Evolutionary conservation across 2,797 vertebrate genomes (phyloP).

Genomic region (Phoxinus dragarum): DNA sequence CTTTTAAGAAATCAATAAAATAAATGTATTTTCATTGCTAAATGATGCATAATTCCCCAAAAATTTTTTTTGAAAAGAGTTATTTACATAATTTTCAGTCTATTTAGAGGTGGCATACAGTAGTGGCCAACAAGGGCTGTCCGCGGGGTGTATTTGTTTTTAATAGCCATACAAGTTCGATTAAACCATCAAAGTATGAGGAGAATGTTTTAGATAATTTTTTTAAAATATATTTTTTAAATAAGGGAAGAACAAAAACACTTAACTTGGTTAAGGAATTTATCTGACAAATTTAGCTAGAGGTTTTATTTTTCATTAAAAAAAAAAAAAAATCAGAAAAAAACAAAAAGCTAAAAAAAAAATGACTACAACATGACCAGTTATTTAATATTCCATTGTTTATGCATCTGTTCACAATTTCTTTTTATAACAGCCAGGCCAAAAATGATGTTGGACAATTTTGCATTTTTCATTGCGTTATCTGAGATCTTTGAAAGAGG

Average conservation of each 20-base stretch:
- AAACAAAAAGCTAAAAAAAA: no score
- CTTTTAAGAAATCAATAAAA: background rate
- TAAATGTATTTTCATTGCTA: background rate
- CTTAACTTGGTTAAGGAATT: no score
- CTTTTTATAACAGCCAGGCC: no score
- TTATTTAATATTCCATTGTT: no score
- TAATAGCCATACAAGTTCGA: background rate
- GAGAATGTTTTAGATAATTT: background rate
- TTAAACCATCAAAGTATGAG: background rate
- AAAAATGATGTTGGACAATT: background rate
- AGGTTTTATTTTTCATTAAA: no score
- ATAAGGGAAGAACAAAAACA: background rate
- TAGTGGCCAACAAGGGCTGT: background rate
- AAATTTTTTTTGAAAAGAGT: background rate
- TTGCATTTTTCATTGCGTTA: background rate
- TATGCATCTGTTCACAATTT: no score
- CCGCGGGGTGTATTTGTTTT: no score
- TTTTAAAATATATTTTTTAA: background rate
- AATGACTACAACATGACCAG: no score
- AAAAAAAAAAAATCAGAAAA: no score
- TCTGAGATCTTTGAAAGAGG: background rate
- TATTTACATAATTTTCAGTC: background rate
- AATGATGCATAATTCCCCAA: background rate
- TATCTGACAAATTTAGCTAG: no score
- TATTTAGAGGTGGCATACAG: background rate